These are phyloP conservation scores for Hydrolagus colliei DNA, from an alignment of 2,797 vertebrate genomes.

Conservation along the genomic window DNA sequence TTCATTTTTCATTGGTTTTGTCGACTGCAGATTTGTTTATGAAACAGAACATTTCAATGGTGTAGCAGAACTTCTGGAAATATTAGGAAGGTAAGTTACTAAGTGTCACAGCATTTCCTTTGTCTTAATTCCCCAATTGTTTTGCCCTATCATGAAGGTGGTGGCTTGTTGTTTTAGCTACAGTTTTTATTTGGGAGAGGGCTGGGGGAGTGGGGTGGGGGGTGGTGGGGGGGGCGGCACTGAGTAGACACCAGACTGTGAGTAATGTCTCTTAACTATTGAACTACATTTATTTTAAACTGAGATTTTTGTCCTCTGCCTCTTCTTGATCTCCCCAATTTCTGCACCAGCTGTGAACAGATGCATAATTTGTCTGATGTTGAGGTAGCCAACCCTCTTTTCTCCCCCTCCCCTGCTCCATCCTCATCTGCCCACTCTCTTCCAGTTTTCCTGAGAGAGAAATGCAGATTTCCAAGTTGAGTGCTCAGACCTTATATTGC, in stretches of 20 bases:
- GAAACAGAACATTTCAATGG: conserved; percentile 99
- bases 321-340: conserved; percentile 9
- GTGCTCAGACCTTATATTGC: too few relatives aligned
- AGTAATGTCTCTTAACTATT: neutral
- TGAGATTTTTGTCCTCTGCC: neutral
- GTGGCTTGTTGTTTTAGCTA: neutral
- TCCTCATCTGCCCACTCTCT: neutral
- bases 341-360: neutral
- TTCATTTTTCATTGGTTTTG: too few relatives aligned
- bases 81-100: conserved; percentile 87
- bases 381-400: neutral
- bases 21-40: conserved; percentile 81
- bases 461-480: too few relatives aligned
- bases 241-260: neutral
- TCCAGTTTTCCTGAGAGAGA: neutral
- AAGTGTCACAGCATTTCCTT: neutral
- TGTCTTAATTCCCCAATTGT: neutral
- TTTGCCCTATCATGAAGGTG: neutral
- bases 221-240: neutral
- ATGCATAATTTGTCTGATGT: neutral
- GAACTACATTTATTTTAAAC: neutral
- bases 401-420: neutral
- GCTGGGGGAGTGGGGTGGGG: too few relatives aligned
- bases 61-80: conserved; percentile 98
- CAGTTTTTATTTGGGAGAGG: too few relatives aligned